Evolutionary conservation across 2,888 invertebrate genomes (phyloP), one percentile per base, ranked within the genome.

Genomic region (Andrena haemorrhoa): DNA sequence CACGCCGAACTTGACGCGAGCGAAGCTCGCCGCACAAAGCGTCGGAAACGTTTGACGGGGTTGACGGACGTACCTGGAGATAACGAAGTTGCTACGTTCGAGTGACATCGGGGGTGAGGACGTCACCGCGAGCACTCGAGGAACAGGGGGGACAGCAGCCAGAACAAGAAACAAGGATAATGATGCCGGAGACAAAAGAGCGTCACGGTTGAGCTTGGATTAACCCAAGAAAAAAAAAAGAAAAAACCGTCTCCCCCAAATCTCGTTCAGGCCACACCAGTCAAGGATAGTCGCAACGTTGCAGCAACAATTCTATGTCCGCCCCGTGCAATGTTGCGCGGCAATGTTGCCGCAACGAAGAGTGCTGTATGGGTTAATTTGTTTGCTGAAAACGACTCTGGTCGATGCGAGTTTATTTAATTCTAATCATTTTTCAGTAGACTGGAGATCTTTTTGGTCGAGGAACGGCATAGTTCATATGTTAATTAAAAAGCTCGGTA

Each of bases 11-110:
- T 53, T 66, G 75, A 75, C 78, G 83, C 82, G 74, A 63, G 73
- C 75, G 79, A 76, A 82, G 85, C 82, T 82, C 84, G 71, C 71
- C 69, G 82, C 72, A 90, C 86, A 90, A 90, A 91, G 90, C 89
- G 78, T 74, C 90, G 91, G 90, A 92, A 92, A 89, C 87, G 86
- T 91, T 92, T 90, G 91, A 91, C 89, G 89, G 87, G 87, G 87
- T 80, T 88, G 90, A 89, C 88, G 88, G 89, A 87, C 90, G 84
- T 79, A 83, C 77, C 69, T 69, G 74, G 72, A 83, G 89, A 89
- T 89, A 89, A 90, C 87, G 80, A 89, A 89, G 89, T 88, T 88
- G 77, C 78, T 33, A 61, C 69, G 74, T 61, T 69, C 74, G 72
- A 75, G 69, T 63, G 78, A 69, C 75, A 60, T 66, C 82, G 75